These are phyloP conservation scores for Pampusana beccarii DNA, from an alignment of 2,113 vertebrate genomes.

Conservation along the genomic window DNA sequence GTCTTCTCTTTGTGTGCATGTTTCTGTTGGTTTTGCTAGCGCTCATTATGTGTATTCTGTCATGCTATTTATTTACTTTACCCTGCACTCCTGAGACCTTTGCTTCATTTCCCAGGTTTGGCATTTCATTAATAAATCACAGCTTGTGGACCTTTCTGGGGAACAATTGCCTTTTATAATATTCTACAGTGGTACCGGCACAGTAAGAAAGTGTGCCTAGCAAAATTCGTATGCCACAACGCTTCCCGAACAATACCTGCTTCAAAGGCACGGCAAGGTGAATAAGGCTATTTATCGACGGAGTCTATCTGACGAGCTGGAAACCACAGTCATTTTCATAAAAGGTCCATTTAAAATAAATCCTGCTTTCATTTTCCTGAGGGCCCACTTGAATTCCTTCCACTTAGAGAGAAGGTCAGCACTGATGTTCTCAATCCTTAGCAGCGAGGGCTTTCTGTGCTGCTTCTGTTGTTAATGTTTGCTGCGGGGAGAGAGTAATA, in stretches of 20 bases:
- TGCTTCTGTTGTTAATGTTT: constrained; percentile 57
- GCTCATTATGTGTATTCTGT: background rate
- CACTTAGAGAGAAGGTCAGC: constrained; percentile 36
- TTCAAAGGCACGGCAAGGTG: constrained; percentile 58
- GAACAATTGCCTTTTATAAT: constrained; percentile 20
- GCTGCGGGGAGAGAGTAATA: constrained; percentile 48
- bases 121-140: constrained; percentile 40
- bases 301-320: constrained; percentile 30
- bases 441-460: background rate
- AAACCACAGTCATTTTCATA: constrained; percentile 63
- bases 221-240: constrained; percentile 31
- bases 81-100: constrained; percentile 2
- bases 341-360: constrained; percentile 69
- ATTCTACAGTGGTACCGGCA: background rate
- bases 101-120: background rate
- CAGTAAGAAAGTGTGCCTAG: background rate
- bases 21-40: constrained; percentile 20
- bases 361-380: constrained; percentile 64
- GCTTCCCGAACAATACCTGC: constrained; percentile 33
- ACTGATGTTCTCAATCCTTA: constrained; percentile 59
- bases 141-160: background rate
- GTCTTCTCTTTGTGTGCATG: background rate
- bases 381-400: constrained; percentile 62
- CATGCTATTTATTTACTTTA: constrained; percentile 45
- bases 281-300: constrained; percentile 47